Evolutionary conservation across 2,797 vertebrate genomes (phyloP), one percentile per base, ranked within the genome.

Genomic region (Channa striata): DNA sequence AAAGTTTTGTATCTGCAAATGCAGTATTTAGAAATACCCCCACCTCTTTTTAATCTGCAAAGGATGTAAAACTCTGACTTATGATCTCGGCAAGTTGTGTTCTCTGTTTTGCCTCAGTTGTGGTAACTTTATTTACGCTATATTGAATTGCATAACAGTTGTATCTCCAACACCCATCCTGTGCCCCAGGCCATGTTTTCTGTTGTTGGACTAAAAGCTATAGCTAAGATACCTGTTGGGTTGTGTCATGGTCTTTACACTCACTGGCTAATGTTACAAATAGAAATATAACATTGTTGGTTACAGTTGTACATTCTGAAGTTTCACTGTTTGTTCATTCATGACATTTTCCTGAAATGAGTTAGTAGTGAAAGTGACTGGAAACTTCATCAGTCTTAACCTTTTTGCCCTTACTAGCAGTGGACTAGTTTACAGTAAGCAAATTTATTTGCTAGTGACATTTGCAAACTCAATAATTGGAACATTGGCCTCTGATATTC

Each of bases 161-260:
- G 40, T 46, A 34, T 42, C 69, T 80, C 61, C 69, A 77, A 88
- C 79, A 88, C 87, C 87, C 90, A 87, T 72, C 87, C 78, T 89
- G 78, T 72, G 86, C 89, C 89, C 47, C 17, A 0, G 89, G 90
- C 78, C 46, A 80, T 66, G 69, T 83, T 83, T 87, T 85, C 80
- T 85, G 72, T 51, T 81, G 8, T 78, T 82, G 68, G 74, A 49
- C 56, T 59, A 77, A 77, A 65, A 80, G 44, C 57, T 60, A 62
- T 46, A 75, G 63, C 72, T 62, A 21, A 80, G 72, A 88, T 85
- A 71, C 68, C 75, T 88, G 65, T 44, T 25, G 21, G 49, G 19
- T 69, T 81, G 68, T 89, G 77, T 87, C 75, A 79, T 69, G 59
- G 51, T 82, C 13, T 49, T 71, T 2, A 57, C 0, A 23, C 11